Base-by-base conservation (phyloP, 2,888 invertebrate genomes). In the Dicyrtomina minuta region DNA sequence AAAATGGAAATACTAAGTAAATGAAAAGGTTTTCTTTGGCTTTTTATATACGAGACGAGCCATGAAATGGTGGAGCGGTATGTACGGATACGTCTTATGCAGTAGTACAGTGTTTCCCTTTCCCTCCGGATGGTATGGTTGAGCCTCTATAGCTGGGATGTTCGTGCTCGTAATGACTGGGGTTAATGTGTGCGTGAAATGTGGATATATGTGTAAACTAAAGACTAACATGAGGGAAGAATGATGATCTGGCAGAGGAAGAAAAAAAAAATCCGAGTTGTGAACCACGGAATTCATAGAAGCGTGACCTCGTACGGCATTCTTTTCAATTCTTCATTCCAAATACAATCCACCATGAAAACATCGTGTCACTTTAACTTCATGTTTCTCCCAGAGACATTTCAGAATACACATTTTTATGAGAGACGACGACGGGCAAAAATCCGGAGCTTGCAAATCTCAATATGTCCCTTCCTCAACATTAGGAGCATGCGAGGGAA, bases 311-410 rank as follows among this genome's bases (percentile, higher is more conserved):
- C 20, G 17, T 53, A 17, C 49, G n/a, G 8, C 6, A n/a, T 6
- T n/a, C 49, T 49, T 17, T 53, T 53, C 51, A 20, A 8, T 22
- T 20, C 17, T 24, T 53, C 51, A 53, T 53, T 53, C 51, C 20
- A 22, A 12, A n/a, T n/a, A 53, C 12, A 53, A 53, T 53, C 22
- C 51, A 22, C 12, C 51, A 53, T 53, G 51, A 53, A 53, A 53
- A 53, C 51, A 53, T 53, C 5, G n/a, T 53, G 51, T 53, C 51
- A 53, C 51, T 53, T 17, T 3, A n/a, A 20, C 51, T 53, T 53
- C 24, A 6, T 10, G 22, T 17, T 2, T 53, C 22, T 8, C 22
- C 13, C 51, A 12, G 5, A 22, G 20, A 46, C 13, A 46, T 46
- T 8, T 4, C 17, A 8, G 17, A 15, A 15, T 46, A 17, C n/a